Percentiles rank a stretch among this genome's conserved stretches.
phyloP scores from a whole-genome alignment of 2,797 vertebrate genomes.

The Strix occidentalis region DNA sequence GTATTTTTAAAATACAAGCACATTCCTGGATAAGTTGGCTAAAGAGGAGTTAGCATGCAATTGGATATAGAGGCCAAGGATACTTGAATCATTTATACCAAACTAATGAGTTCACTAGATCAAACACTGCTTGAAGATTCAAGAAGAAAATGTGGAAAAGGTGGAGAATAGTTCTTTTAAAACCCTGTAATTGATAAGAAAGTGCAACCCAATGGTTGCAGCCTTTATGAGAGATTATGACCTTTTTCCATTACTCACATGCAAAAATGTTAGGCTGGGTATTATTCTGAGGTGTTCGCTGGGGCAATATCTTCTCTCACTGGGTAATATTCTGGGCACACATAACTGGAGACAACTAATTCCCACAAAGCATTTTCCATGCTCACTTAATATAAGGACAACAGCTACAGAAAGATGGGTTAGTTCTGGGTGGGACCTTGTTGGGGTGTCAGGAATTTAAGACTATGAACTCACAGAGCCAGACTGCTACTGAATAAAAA shows the following conservation, averaged over 20 bases:
- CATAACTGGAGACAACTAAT: neutral
- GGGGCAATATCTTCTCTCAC: neutral
- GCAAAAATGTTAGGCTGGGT: neutral
- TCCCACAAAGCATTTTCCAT: neutral
- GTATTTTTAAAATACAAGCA: neutral
- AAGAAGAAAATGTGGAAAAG: neutral
- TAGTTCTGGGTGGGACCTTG: neutral
- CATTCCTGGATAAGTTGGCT: neutral
- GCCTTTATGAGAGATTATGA: neutral
- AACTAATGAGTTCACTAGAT: neutral
- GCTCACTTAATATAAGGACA: neutral
- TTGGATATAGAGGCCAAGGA: neutral
- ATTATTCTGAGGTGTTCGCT: neutral
- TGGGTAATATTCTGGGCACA: neutral
- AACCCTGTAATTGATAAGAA: neutral
- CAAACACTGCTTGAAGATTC: neutral
- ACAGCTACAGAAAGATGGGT: neutral
- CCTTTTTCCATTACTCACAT: neutral
- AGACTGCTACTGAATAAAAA: neutral
- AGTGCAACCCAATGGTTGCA: neutral
- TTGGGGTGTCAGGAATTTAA: neutral
- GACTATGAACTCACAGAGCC: neutral
- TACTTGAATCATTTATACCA: neutral
- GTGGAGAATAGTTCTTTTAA: neutral
- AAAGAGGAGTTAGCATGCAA: neutral